Evolutionary conservation across 2,797 vertebrate genomes (phyloP).

Genomic region (Myotis findleyi): DNA sequence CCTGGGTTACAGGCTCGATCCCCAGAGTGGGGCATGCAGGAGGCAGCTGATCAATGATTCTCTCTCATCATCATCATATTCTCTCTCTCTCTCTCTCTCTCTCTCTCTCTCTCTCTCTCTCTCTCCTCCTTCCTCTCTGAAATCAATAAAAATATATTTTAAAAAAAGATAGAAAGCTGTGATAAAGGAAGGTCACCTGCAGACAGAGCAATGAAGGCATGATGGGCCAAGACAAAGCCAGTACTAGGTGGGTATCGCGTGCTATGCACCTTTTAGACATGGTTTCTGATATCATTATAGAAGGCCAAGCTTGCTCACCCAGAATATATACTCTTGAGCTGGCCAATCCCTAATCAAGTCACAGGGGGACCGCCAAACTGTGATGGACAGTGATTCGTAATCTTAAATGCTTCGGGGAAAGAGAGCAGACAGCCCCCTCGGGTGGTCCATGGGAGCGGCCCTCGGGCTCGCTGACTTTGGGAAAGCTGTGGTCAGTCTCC

Average conservation of each 20-base stretch:
- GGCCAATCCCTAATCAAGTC: neutral
- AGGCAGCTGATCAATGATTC: too few relatives aligned
- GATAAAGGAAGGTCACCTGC: neutral
- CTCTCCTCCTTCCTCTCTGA: too few relatives aligned
- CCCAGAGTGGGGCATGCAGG: too few relatives aligned
- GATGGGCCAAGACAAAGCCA: neutral
- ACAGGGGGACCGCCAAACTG: neutral
- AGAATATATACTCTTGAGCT: neutral
- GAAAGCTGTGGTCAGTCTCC: neutral
- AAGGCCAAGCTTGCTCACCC: neutral
- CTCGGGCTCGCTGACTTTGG: accelerated
- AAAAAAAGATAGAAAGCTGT: neutral
- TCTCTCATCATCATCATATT: too few relatives aligned
- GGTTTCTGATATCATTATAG: neutral
- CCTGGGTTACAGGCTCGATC: too few relatives aligned
- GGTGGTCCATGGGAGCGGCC: neutral
- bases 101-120: too few relatives aligned
- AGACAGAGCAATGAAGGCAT: neutral
- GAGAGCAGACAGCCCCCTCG: neutral
- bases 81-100: too few relatives aligned
- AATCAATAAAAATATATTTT: too few relatives aligned
- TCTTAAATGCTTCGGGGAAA: neutral
- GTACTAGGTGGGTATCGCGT: accelerated
- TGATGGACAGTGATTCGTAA: too few relatives aligned
- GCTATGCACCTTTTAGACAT: too few relatives aligned